Evolutionary conservation across 1,140 invertebrate genomes (phyloP).

Genomic region (Polyergus mexicanus): DNA sequence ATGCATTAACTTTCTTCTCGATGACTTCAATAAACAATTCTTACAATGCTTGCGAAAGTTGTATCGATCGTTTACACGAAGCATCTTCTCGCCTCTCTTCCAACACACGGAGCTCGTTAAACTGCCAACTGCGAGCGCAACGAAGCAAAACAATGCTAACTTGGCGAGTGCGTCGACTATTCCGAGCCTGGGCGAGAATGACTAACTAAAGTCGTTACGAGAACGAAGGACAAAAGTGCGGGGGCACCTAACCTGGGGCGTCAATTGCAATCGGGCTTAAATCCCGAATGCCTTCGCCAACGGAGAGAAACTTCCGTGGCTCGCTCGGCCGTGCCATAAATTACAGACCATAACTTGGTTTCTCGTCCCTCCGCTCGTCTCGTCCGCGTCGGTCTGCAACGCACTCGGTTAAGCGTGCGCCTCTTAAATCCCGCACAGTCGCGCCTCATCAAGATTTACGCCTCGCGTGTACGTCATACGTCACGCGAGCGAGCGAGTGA

Average conservation of each 20-base stretch:
- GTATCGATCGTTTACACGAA: not conserved
- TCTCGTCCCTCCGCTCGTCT: slow-evolving; percentile 54
- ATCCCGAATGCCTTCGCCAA: slow-evolving; percentile 31
- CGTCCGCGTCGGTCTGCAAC: slow-evolving; percentile 36
- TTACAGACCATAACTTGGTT: slow-evolving; percentile 71
- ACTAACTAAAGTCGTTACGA: slow-evolving; percentile 41
- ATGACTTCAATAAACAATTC: not conserved
- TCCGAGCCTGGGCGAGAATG: slow-evolving; percentile 20
- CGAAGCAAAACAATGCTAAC: slow-evolving; percentile 32
- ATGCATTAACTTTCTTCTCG: not conserved
- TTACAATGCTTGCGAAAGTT: not conserved
- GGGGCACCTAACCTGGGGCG: not conserved
- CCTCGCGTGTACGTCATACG: slow-evolving; percentile 51
- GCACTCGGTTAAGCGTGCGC: slow-evolving; percentile 29
- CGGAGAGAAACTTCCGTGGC: slow-evolving; percentile 35
- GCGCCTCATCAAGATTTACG: slow-evolving; percentile 67
- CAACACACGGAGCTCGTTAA: slow-evolving; percentile 4
- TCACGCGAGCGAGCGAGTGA: slow-evolving; percentile 28
- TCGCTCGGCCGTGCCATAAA: slow-evolving; percentile 64
- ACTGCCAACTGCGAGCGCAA: slow-evolving; percentile 4
- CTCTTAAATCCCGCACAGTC: slow-evolving; percentile 60
- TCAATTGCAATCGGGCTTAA: slow-evolving; percentile 58
- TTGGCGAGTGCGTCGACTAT: slow-evolving; percentile 24
- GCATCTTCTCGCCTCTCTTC: not conserved
- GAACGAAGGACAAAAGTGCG: slow-evolving; percentile 38